A percentile compares a stretch with the other conserved stretches of the same genome.
Conservation (phyloP, 2,888 invertebrate genomes). For the Epinotia ramella region DNA sequence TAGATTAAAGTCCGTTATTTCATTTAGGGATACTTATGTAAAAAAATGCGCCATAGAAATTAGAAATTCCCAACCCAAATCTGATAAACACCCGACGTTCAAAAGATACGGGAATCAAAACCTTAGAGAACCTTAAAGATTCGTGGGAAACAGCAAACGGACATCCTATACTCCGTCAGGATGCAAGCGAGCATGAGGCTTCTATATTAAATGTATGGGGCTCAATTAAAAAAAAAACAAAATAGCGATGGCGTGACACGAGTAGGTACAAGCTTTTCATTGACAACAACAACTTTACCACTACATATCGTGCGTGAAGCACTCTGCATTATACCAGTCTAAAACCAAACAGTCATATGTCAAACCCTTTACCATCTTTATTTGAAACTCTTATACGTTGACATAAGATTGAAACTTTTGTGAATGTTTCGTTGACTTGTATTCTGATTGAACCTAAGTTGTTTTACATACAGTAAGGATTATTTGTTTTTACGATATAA, state of each 20-base stretch:
- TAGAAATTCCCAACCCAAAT: no score
- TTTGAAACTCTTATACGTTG: neutral
- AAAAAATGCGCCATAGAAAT: no score
- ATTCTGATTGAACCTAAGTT: neutral
- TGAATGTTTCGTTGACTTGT: neutral
- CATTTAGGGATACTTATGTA: no score
- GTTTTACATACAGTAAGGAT: slow-evolving; percentile 37
- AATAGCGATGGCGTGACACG: slow-evolving; percentile 22
- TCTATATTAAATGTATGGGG: no score
- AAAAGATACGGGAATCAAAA: no score
- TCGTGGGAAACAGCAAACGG: no score
- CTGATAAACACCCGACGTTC: no score
- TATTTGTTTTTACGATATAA: slow-evolving; percentile 37
- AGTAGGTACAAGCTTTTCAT: slow-evolving; percentile 10
- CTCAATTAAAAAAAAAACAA: neutral
- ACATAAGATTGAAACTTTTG: neutral
- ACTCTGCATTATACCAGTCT: neutral
- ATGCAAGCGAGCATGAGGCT: no score
- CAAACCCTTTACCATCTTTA: neutral
- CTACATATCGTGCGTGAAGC: slow-evolving; percentile 28
- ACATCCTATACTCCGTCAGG: no score
- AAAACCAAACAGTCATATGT: neutral
- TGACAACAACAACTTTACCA: slow-evolving; percentile 30
- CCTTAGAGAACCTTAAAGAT: no score
- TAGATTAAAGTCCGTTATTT: no score